Percentiles rank a stretch among this genome's conserved stretches.
These are phyloP conservation scores for Diplodus sargus DNA, from an alignment of 2,797 vertebrate genomes.

Conservation along the genomic window DNA sequence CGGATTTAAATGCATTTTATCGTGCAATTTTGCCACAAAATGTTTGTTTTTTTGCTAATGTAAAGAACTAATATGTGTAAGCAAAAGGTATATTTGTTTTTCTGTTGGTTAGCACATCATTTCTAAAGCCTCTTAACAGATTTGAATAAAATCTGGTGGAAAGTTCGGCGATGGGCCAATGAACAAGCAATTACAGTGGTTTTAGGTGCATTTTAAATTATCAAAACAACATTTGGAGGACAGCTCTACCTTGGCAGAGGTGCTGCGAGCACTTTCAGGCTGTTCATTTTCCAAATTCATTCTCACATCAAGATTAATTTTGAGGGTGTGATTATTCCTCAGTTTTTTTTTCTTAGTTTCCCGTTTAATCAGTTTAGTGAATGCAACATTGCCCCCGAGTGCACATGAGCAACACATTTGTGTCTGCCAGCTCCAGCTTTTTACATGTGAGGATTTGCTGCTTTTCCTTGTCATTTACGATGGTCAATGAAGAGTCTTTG, in stretches of 20 bases:
- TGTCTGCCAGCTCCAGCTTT: no score
- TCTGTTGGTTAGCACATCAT: background rate
- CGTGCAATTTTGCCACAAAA: background rate
- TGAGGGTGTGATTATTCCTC: background rate
- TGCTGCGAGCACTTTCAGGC: background rate
- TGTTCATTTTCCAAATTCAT: background rate
- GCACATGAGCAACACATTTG: no score
- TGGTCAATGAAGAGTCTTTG: no score
- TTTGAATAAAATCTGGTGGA: background rate
- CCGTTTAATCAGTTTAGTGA: background rate
- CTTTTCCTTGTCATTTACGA: no score
- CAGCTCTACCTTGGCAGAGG: background rate
- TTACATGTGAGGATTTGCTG: no score
- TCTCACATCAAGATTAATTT: background rate
- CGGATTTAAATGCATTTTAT: background rate
- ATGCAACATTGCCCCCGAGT: background rate
- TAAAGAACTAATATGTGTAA: background rate
- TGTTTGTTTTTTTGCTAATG: no score
- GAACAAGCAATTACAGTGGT: conserved; percentile 1
- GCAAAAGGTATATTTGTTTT: background rate
- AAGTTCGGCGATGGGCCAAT: background rate
- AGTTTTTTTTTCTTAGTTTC: background rate
- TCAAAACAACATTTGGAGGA: background rate
- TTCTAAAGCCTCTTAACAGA: background rate
- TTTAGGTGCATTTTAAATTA: conserved; percentile 5